Conservation (phyloP, 2,113 vertebrate genomes). For the Climacteris rufus region DNA sequence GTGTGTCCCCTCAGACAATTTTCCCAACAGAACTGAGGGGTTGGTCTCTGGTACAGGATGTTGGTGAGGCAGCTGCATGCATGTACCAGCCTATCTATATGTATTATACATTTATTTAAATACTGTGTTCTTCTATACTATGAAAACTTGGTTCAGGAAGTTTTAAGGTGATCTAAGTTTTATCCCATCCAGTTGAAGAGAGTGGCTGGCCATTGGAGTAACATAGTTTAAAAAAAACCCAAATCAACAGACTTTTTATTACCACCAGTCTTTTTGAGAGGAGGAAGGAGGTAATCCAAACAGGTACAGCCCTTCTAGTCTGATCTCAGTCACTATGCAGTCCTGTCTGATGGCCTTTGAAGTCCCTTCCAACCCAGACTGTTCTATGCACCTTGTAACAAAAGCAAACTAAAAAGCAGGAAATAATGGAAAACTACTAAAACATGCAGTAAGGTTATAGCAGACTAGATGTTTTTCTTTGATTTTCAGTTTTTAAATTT, state of each 20-base stretch:
- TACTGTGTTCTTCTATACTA: not conserved
- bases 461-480: not conserved
- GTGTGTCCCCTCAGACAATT: not conserved
- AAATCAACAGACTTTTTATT: not conserved
- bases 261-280: not conserved
- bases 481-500: not conserved
- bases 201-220: not conserved
- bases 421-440: not conserved
- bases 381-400: not conserved
- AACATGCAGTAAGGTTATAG: not conserved
- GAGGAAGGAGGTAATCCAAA: not conserved
- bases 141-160: not conserved
- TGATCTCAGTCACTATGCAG: not conserved
- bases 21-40: not conserved
- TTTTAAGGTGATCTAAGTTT: not conserved
- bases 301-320: not conserved
- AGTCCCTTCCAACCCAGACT: not conserved
- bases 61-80: accelerated
- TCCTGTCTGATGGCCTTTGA: not conserved
- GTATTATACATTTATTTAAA: not conserved
- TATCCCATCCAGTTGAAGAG: not conserved
- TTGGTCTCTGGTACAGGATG: not conserved
- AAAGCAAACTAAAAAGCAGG: not conserved
- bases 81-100: not conserved
- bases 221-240: not conserved